Percentiles rank a stretch among this genome's conserved stretches.
phyloP scores from a whole-genome alignment of 2,888 invertebrate genomes.

The Drosophila monieri region DNA sequence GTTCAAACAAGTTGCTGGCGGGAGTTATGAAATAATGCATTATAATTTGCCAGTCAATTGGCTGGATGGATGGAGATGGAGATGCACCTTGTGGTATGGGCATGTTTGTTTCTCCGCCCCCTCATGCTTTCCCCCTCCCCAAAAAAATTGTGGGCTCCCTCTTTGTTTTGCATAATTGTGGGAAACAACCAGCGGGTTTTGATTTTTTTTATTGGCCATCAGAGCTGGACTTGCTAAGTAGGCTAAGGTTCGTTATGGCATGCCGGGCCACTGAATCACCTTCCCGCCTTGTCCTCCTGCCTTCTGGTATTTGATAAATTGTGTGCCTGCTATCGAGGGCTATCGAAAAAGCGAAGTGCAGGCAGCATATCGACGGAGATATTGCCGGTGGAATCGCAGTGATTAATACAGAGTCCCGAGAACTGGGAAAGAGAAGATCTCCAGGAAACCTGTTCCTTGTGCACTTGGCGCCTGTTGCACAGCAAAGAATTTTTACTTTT shows the following conservation, averaged over 20 bases:
- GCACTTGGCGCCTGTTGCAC: conserved; percentile 54
- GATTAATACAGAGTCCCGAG: conserved; percentile 67
- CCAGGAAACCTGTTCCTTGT: conserved; percentile 45
- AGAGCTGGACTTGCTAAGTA: conserved; percentile 57
- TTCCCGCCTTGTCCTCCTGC: neutral
- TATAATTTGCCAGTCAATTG: conserved; percentile 75
- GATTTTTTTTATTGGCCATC: conserved; percentile 18
- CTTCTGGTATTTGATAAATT: conserved; percentile 65
- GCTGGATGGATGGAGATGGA: conserved; percentile 27
- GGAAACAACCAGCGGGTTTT: conserved; percentile 77
- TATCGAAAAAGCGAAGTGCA: conserved; percentile 61
- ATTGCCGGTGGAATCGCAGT: conserved; percentile 68
- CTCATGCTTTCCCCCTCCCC: conserved; percentile 35
- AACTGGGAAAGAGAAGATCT: conserved; percentile 15
- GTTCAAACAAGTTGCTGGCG: conserved; percentile 78
- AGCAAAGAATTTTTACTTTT: neutral
- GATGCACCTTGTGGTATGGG: conserved; percentile 70
- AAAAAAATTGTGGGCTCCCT: conserved; percentile 51
- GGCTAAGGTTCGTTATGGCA: conserved; percentile 79
- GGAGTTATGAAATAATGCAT: conserved; percentile 80
- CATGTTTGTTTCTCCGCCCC: conserved; percentile 66
- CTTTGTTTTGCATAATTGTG: conserved; percentile 75
- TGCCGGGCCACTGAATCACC: conserved; percentile 73
- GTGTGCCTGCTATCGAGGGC: conserved; percentile 55
- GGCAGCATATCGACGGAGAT: conserved; percentile 55